Base-by-base conservation (phyloP, 2,888 invertebrate genomes). In the Macrophya annulata region DNA sequence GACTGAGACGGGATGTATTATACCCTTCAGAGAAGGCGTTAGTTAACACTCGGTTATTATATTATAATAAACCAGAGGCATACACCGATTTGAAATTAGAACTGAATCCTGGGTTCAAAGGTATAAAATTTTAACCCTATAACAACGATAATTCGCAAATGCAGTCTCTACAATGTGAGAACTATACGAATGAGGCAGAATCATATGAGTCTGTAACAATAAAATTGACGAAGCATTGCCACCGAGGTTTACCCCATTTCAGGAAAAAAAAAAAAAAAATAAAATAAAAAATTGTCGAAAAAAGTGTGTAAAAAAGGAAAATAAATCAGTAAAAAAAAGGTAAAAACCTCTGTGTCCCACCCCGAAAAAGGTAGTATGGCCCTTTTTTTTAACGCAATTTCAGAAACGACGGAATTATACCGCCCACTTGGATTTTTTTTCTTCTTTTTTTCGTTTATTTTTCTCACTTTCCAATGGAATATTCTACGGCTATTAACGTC, bases 401-500 rank as follows among this genome's bases (percentile, higher is more conserved):
- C 86, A 89, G 90, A 90, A 92, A 92, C 90, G 89, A 88, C 88
- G 88, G 89, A 89, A 92, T 92, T 92, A 92, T 92, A 86, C 92
- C 92, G 92, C 92, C 92, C 90, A 92, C 92, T 92, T 92, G 89
- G 88, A 86, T 43, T 83, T 85, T 82, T 86, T 87, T 85, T 88
- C 21, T 62, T 43, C 55, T 83, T 86, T 65, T 87, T 88, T 87
- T 87, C 85, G 86, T 85, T 86, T 84, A 85, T 65, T 86, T 85
- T 86, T 59, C 83, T 85, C 74, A 90, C 87, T 90, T 89, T 90
- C 89, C 88, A 89, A 88, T 88, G 88, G 88, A 89, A 87, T 89
- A 90, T 90, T 88, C 91, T 88, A 89, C 89, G 88, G 90, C 89
- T 90, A 88, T 88, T 88, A 88, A 89, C 88, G 90, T 88, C 88